phyloP scores from a whole-genome alignment of 2,888 invertebrate genomes.

The Malthinus flaveolus region DNA sequence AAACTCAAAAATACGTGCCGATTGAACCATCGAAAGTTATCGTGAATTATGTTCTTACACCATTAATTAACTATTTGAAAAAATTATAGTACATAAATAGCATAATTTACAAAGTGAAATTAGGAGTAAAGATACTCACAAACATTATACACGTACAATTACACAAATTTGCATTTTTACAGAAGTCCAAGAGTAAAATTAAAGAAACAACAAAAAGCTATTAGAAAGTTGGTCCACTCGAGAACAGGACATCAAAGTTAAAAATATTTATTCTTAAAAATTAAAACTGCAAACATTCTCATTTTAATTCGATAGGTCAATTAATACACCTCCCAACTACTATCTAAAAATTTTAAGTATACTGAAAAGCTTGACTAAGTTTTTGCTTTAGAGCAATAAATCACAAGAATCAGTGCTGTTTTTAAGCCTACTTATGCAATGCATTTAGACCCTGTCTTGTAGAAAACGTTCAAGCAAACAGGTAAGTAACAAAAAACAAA shows the following conservation, averaged over 20 bases:
- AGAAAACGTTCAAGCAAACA: not conserved
- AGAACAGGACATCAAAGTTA: not conserved
- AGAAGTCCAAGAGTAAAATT: not conserved
- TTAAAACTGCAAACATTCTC: too few relatives aligned
- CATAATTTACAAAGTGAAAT: conserved; percentile 24
- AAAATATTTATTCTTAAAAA: too few relatives aligned
- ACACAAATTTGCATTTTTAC: not conserved
- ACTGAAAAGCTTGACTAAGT: conserved; percentile 4
- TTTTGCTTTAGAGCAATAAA: conserved; percentile 8
- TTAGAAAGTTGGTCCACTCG: conserved; percentile 8
- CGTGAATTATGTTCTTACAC: conserved; percentile 1
- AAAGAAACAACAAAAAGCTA: not conserved
- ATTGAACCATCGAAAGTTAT: conserved; percentile 13
- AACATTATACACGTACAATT: conserved; percentile 22
- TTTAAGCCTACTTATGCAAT: conserved; percentile 3
- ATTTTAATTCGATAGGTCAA: too few relatives aligned
- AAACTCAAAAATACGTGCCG: conserved; percentile 10
- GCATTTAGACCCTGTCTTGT: conserved; percentile 13
- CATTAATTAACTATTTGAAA: conserved; percentile 6
- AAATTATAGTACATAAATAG: conserved; percentile 22
- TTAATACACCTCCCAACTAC: too few relatives aligned
- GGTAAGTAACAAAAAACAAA: not conserved
- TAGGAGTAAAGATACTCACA: conserved; percentile 16
- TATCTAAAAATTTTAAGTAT: conserved; percentile 3
- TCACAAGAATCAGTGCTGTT: conserved; percentile 14